Base-by-base conservation (phyloP, 2,113 vertebrate genomes). In the Peromyscus polionotus region DNA sequence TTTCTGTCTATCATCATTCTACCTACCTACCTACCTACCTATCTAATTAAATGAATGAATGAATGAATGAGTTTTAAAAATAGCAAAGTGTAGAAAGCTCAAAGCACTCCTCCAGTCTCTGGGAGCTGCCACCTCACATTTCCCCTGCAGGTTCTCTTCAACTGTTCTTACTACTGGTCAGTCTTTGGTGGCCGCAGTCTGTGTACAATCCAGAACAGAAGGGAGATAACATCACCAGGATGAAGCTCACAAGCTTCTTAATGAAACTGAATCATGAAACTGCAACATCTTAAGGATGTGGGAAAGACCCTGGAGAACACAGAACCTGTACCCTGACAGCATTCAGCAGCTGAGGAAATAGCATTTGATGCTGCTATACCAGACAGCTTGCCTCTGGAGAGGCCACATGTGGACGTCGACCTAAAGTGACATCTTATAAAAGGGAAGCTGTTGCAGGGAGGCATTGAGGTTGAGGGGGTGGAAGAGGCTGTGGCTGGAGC, bases 401-500 rank as follows among this genome's bases (percentile, higher is more conserved):
- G 16, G n/a, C 22, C 24, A 63, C 59, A 28, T 84, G 81, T 42
- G 57, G n/a, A 28, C 61, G 13, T 42, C 39, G 22, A 63, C 36
- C 80, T 63, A 28, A 63, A 61, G 24, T 84, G 57, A 28, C n/a
- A 3, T 39, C 81, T 63, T 84, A 16, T 3, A 63, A 63, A 61
- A 63, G 22, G 36, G 1, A 10, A 59, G 10, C 79, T 81, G 99
- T 99, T 98, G 99, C 99, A 96, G 99, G 99, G 36, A 99, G 99
- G 95, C 98, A 98, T 88, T 97, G 98, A 92, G 99, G 99, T 65
- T 94, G 99, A 92, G 99, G 99, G 0, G 97, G 99, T 97, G 99
- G 99, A 85, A 98, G 99, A 97, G 99, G 99, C 8, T 98, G 99
- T 96, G 99, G 99, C 10, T 98, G 99, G 97, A 99, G 99, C 75